Base-by-base conservation (phyloP, 2,113 vertebrate species). In the Xyrauchen texanus region DNA sequence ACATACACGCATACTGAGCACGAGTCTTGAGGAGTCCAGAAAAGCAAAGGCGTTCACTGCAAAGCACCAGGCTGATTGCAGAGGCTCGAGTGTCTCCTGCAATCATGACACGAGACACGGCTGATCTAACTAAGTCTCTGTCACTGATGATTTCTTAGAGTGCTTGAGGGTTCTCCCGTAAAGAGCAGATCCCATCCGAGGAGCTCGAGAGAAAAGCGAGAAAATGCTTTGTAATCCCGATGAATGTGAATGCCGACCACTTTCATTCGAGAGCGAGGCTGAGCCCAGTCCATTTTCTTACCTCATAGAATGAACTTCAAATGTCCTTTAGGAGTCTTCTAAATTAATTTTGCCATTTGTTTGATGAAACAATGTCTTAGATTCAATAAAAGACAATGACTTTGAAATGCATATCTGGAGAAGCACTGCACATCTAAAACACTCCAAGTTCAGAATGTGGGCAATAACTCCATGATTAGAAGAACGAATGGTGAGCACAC, bases 121-220 rank as follows among this genome's bases (percentile, higher is more conserved):
- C 80, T 79, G 76, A 82, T 82, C 83, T 82, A 72, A 82, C 81
- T 76, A 81, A 64, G 21, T 12, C 15, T 8, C 73, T 57, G 79
- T 77, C 64, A 77, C 76, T 74, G 79, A 86, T 81, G 78, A 84
- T 76, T 77, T 67, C 66, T 63, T 51, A 79, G 70, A 68, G 71
- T n/a, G 53, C 64, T 83, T 8, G 52, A 67, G 72, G 5, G 53
- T 66, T 66, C 76, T 77, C 49, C 52, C 45, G 21, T 47, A 74
- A 80, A 79, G 67, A 81, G 42, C 70, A 62, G 66, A 70, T 83
- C 45, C 78, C 55, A 47, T 65, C 10, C 12, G 67, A 73, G 49
- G 12, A 60, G 49, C 67, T 68, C 57, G 6, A 13, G 45, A 68
- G 44, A 58, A 81, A 68, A 4, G 52, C 2, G 52, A 62, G 65